These are phyloP conservation scores for Distichodus sexfasciatus DNA, from an alignment of 2,797 vertebrate species.

Conservation along the genomic window DNA sequence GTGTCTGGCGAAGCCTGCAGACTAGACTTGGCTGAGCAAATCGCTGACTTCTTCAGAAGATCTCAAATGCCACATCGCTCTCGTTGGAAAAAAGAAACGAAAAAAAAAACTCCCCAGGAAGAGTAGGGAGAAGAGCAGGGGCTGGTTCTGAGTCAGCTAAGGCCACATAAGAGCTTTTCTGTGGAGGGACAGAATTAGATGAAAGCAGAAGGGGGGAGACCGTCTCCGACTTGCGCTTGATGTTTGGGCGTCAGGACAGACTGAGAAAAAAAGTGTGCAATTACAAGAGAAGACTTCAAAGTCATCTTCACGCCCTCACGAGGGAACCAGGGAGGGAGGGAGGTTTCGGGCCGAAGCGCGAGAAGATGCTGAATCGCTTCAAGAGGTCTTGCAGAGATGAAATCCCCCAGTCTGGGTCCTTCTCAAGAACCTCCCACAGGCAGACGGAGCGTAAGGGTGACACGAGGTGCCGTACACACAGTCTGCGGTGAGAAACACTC, in stretches of 20 bases:
- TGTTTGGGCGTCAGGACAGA: constrained; percentile 34
- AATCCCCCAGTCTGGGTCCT: constrained; percentile 2
- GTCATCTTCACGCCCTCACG: constrained; percentile 13
- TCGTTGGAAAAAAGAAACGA: constrained; percentile 15
- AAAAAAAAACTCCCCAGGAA: constrained; percentile 54
- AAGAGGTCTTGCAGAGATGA: background rate
- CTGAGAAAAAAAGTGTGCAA: constrained; percentile 31
- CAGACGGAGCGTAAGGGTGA: background rate
- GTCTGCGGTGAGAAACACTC: constrained; percentile 54
- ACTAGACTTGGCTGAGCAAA: constrained; percentile 22
- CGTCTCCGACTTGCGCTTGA: constrained; percentile 38
- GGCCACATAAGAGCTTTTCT: constrained; percentile 67
- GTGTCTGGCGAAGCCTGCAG: constrained; percentile 14
- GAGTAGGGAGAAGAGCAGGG: constrained; percentile 38
- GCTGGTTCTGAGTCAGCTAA: constrained; percentile 60
- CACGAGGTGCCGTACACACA: constrained; percentile 12
- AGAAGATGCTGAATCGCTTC: background rate
- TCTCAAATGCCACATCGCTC: constrained; percentile 62
- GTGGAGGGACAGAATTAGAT: constrained; percentile 40
- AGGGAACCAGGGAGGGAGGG: too few relatives aligned
- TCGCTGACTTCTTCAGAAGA: constrained; percentile 32
- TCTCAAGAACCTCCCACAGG: constrained; percentile 18
- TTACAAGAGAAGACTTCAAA: constrained; percentile 39
- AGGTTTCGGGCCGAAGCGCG: constrained; percentile 20
- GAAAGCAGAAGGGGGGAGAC: background rate